A percentile compares a stretch with the other conserved stretches of the same genome.
Conservation (phyloP, 1,140 invertebrate genomes). For the Eriosoma lanigerum region DNA sequence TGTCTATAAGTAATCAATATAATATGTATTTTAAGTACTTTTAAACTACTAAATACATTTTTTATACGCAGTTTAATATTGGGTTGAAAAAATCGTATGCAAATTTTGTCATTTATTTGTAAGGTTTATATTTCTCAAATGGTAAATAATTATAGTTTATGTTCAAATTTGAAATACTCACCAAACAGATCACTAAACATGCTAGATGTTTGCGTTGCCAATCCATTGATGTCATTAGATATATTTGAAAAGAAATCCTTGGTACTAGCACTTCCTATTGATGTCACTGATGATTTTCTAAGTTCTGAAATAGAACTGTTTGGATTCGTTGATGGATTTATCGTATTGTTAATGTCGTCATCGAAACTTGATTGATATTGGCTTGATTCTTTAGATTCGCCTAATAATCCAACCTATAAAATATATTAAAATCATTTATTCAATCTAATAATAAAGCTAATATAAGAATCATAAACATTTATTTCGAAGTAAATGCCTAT, state of each 20-base stretch:
- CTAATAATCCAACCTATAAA: slow-evolving; percentile 33
- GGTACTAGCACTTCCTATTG: slow-evolving; percentile 58
- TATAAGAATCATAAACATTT: too few species aligned
- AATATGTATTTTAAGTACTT: too few species aligned
- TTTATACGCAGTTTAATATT: too few species aligned
- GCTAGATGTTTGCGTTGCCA: slow-evolving; percentile 84
- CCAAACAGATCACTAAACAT: slow-evolving; percentile 91
- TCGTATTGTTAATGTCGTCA: background rate
- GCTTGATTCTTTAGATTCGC: slow-evolving; percentile 2
- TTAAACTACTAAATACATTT: too few species aligned
- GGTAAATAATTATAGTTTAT: too few species aligned
- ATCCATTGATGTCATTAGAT: slow-evolving; percentile 83
- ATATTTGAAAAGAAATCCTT: slow-evolving; percentile 88
- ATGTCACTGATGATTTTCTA: slow-evolving; percentile 38
- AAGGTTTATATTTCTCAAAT: too few species aligned
- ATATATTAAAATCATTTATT: background rate
- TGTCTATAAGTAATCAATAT: too few species aligned
- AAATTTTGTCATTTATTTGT: too few species aligned
- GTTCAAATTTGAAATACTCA: slow-evolving; percentile 58
- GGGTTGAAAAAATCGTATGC: too few species aligned
- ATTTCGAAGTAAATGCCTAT: too few species aligned
- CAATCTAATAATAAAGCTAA: too few species aligned
- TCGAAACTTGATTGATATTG: slow-evolving; percentile 11
- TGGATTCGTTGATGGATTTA: background rate
- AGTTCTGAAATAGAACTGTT: background rate